These are phyloP conservation scores for Tetranychus truncatus DNA, from an alignment of 2,888 invertebrate genomes.

Conservation along the genomic window DNA sequence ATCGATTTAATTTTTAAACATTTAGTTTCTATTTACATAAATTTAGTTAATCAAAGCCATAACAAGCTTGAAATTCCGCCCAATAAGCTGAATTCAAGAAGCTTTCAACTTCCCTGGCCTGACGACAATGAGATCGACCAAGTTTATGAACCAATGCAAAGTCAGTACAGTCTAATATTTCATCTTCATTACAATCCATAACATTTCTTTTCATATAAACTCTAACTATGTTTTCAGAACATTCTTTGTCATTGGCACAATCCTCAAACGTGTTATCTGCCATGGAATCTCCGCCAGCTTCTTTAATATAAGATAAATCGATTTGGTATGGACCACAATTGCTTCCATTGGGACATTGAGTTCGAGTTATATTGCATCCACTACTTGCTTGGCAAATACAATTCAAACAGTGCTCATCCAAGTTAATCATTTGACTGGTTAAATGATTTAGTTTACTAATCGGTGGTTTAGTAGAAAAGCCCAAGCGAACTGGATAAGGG, in stretches of 20 bases:
- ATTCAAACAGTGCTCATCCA: conserved; percentile 5
- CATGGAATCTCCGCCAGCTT: neutral
- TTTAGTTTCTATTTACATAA: neutral
- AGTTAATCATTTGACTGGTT: neutral
- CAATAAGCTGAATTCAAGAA: conserved; percentile 5
- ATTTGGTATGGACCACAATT: neutral
- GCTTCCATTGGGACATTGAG: neutral
- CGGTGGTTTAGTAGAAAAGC: neutral
- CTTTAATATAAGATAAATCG: neutral
- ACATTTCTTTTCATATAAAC: conserved; percentile 6
- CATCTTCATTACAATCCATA: conserved; percentile 13
- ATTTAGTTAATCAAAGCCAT: conserved; percentile 9
- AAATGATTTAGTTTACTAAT: neutral
- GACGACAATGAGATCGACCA: neutral
- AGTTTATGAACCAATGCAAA: conserved; percentile 10
- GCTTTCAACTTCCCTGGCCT: neutral
- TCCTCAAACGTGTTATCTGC: conserved; percentile 3
- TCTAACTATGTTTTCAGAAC: conserved; percentile 6
- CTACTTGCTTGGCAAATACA: conserved; percentile 2
- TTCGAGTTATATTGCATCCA: neutral
- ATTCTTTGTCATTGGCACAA: conserved; percentile 6
- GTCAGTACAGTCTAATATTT: conserved; percentile 11
- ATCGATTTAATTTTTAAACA: neutral
- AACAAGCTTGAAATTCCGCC: neutral
- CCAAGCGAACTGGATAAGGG: neutral